Conservation (phyloP, 2,113 vertebrate genomes). For the Oryzias melastigma region DNA sequence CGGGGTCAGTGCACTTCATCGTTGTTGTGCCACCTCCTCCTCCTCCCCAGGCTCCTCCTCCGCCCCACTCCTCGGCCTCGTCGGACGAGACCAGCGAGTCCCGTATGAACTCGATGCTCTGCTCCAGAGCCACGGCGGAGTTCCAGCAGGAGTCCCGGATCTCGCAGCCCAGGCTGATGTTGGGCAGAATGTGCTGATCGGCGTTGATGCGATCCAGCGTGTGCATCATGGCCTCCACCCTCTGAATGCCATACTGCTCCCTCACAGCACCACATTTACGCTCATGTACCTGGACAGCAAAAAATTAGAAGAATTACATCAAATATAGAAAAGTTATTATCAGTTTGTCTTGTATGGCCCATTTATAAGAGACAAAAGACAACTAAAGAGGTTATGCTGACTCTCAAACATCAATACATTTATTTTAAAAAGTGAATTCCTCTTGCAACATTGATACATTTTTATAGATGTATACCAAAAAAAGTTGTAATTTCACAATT, state of each 20-base stretch:
- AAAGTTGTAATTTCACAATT: background rate
- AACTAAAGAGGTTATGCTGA: too few relatives aligned
- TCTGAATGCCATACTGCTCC: conserved; percentile 97
- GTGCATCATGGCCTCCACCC: conserved; percentile 97
- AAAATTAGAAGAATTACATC: background rate
- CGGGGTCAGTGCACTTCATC: conserved; percentile 82
- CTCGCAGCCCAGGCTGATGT: conserved; percentile 94
- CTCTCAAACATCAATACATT: too few relatives aligned
- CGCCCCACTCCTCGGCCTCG: conserved; percentile 85
- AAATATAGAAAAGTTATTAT: background rate
- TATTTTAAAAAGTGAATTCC: too few relatives aligned
- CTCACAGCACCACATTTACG: conserved; percentile 95
- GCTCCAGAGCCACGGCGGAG: conserved; percentile 95
- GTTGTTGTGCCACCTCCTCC: conserved; percentile 41
- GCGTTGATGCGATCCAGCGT: conserved; percentile 94
- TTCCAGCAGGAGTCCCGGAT: conserved; percentile 99
- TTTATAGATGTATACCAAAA: too few relatives aligned
- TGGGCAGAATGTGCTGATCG: conserved; percentile 88
- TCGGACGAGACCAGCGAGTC: conserved; percentile 94
- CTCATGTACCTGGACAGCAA: conserved; percentile 79
- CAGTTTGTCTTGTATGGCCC: too few relatives aligned
- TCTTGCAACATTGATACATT: too few relatives aligned
- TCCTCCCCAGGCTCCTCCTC: conserved; percentile 50
- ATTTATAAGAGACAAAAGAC: too few relatives aligned
- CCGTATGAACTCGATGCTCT: conserved; percentile 98